Base-by-base conservation (phyloP, 2,888 invertebrate genomes). In the Thera obeliscata region DNA sequence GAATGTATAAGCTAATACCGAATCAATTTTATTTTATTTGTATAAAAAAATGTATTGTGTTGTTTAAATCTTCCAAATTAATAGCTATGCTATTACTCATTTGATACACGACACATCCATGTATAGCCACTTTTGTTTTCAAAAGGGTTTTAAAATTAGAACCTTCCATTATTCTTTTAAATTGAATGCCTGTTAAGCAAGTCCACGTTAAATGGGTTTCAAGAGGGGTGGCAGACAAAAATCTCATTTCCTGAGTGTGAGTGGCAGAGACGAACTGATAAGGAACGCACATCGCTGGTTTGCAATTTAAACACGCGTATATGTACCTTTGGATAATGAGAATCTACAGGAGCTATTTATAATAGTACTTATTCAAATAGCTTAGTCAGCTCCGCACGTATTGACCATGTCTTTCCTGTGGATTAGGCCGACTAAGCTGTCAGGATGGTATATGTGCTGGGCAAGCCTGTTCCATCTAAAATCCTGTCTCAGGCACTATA, bases 211-310 rank as follows among this genome's bases (percentile, higher is more conserved):
- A 80, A 79, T 76, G 76, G 74, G 70, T 75, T 72, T 67, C 69
- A 65, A 71, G 68, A 46, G 67, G 74, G 75, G 75, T 76, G 76
- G 78, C 74, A 84, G 85, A 86, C 84, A 86, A 86, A 84, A 84
- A 86, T 86, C 85, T 84, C 73, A 86, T 86, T 86, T 86, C 85
- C 85, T 80, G 78, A 74, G 65, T 57, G 62, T 72, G 76, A 82
- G 74, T 70, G 83, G 78, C 58, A 56, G 56, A 69, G 70, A 70
- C 73, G 63, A 12, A 56, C 73, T 72, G 83, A 85, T 85, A 85
- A 78, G 73, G 64, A 72, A 71, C 61, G 66, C 62, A 65, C 70
- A 68, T 73, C 70, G 70, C 67, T 76, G 62, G 74, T 62, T 73
- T 69, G 60, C 56, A 64, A 65, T 69, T 57, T 72, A 69, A 41